Conservation (phyloP, 2,888 invertebrate species). For the Eumerus sabulonum region DNA sequence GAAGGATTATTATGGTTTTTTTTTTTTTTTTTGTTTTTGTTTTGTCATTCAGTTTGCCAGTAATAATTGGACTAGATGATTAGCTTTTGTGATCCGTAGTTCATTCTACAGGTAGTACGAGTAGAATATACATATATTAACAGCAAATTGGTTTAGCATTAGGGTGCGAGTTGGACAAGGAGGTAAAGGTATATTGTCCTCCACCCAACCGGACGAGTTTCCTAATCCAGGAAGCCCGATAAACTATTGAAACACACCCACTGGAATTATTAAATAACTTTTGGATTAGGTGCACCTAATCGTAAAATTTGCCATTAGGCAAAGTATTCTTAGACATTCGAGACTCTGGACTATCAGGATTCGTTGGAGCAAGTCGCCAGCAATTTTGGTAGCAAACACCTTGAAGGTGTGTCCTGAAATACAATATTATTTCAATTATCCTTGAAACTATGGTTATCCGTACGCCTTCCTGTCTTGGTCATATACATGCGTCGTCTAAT, state of each 20-base stretch:
- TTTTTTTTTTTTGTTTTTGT: too few relatives aligned
- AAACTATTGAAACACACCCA: constrained; percentile 21
- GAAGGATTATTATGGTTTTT: too few relatives aligned
- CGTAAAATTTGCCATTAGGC: constrained; percentile 50
- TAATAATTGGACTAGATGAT: too few relatives aligned
- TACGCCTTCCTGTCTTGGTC: constrained; percentile 22
- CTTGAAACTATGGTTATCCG: constrained; percentile 26
- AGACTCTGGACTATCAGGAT: constrained; percentile 16
- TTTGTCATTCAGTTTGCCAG: too few relatives aligned
- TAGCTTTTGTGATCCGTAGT: too few relatives aligned
- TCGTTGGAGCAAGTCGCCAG: constrained; percentile 1
- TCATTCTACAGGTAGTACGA: too few relatives aligned
- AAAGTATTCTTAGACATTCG: constrained; percentile 38
- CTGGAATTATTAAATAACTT: constrained; percentile 58
- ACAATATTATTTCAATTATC: constrained; percentile 64
- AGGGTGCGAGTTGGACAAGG: too few relatives aligned
- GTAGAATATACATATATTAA: too few relatives aligned
- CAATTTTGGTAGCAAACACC: constrained; percentile 64
- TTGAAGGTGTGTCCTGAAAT: constrained; percentile 64
- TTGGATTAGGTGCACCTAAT: constrained; percentile 62
- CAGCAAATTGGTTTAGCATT: too few relatives aligned
- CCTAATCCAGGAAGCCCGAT: constrained; percentile 49
- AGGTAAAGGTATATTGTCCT: too few relatives aligned
- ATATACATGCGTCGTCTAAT: constrained; percentile 10
- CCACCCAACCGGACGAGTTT: not conserved